Evolutionary conservation across 2,888 invertebrate species (phyloP), one percentile per base, ranked within the genome.

Genomic region (Philereme transversata): DNA sequence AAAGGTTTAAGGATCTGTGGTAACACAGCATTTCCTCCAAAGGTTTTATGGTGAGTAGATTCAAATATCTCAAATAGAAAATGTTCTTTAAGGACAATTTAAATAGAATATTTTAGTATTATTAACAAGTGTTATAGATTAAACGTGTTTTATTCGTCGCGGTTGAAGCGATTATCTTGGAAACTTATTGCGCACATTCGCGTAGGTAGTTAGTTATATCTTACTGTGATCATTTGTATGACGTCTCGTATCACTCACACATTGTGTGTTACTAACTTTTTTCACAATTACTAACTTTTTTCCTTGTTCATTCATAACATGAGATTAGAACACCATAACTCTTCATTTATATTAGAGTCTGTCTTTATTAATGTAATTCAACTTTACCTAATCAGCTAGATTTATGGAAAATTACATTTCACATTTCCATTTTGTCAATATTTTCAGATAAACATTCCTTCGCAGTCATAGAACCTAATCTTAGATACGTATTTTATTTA

Each of bases 121-220:
- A 70, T 67, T 55, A 62, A 60, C 62, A 58, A 59, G 63, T 67
- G 66, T 65, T 62, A 68, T 66, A 73, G 69, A 62, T 51, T 60
- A 62, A 63, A 62, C 57, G 63, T 64, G 58, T 70, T 69, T 63
- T 66, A 65, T 63, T 58, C 48, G 58, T 69, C 67, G 64, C 64
- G 34, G 46, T 64, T 51, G 57, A 60, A 64, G 70, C 71, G 67
- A 74, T 67, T 73, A 82, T 83, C 79, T 83, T 81, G 75, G 76
- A 79, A 86, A 84, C 81, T 82, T 84, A 79, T 87, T 85, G 78
- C 91, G 91, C 91, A 91, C 91, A 91, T 84, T 88, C 86, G 90
- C 89, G 87, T 90, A 90, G 86, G 79, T 90, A 88, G 85, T 85
- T 90, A 88, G 85, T 86, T 81, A 84, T 87, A 85, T 86, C 84